A percentile compares a stretch with the other conserved stretches of the same genome.
Evolutionary conservation across 2,888 invertebrate genomes (phyloP).

Genomic region (Drosophila phalerata): DNA sequence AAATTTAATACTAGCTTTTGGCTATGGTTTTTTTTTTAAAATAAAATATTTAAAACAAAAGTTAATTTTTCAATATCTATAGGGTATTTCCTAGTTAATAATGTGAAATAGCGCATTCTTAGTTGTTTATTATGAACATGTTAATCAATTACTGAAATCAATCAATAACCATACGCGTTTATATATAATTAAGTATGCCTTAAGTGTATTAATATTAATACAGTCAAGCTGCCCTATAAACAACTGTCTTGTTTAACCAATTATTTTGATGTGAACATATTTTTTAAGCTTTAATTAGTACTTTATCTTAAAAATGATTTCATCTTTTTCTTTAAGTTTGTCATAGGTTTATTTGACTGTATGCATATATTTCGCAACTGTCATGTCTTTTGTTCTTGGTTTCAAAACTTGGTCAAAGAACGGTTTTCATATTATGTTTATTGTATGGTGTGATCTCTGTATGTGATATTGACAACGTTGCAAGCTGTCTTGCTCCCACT

Average conservation of each 20-base stretch:
- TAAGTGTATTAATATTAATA: neutral
- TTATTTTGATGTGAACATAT: neutral
- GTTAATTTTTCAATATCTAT: neutral
- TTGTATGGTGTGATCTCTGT: slow-evolving; percentile 43
- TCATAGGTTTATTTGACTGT: neutral
- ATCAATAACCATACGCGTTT: slow-evolving; percentile 1
- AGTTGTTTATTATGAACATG: slow-evolving; percentile 10
- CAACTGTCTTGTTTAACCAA: neutral
- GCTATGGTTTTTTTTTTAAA: neutral
- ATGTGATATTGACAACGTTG: slow-evolving; percentile 46
- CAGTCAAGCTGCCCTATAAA: neutral
- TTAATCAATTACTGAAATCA: slow-evolving; percentile 28
- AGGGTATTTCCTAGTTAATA: neutral
- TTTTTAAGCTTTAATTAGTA: neutral
- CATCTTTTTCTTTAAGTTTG: neutral
- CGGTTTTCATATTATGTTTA: slow-evolving; percentile 43
- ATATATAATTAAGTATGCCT: slow-evolving; percentile 1
- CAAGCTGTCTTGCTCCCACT: neutral
- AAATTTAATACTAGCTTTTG: neutral
- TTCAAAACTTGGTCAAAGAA: slow-evolving; percentile 51
- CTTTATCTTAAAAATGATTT: neutral
- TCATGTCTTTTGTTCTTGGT: slow-evolving; percentile 36
- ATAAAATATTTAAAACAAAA: neutral
- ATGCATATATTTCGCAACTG: slow-evolving; percentile 29
- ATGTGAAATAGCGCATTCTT: neutral